These are phyloP conservation scores for Lipophrys pholis DNA, from an alignment of 2,113 vertebrate species.

Conservation along the genomic window DNA sequence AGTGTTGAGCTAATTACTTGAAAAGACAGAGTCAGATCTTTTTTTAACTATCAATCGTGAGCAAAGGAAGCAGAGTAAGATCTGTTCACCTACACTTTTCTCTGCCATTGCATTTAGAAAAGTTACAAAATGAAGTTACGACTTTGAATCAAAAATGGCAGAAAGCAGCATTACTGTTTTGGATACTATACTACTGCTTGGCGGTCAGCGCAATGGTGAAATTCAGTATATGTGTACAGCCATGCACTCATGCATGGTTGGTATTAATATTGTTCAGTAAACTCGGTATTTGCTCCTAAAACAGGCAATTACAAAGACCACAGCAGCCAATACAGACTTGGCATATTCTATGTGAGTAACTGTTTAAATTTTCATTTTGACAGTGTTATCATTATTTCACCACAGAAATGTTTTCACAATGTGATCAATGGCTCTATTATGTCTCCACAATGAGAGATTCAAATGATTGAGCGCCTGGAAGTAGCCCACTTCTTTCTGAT, in stretches of 20 bases:
- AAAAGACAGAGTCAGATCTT: constrained; percentile 35
- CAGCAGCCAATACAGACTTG: constrained; percentile 14
- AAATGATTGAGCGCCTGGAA: constrained; percentile 27
- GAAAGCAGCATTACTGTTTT: constrained; percentile 1
- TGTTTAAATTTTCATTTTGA: constrained; percentile 3
- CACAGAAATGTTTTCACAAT: constrained; percentile 18
- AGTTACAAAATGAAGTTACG: background rate
- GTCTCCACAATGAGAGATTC: background rate
- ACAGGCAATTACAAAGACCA: constrained; percentile 37
- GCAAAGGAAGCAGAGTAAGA: constrained; percentile 20
- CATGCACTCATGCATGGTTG: constrained; percentile 7
- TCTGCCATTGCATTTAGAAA: background rate
- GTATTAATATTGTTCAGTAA: constrained; percentile 21
- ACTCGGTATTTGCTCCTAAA: constrained; percentile 19
- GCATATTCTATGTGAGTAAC: constrained; percentile 16
- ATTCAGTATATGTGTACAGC: background rate
- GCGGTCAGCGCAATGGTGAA: background rate
- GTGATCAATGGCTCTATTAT: constrained; percentile 35
- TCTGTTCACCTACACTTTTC: constrained; percentile 15
- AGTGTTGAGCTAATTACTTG: constrained; percentile 29
- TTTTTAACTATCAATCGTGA: constrained; percentile 33
- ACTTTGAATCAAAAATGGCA: too few species aligned
- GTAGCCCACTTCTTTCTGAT: constrained; percentile 8
- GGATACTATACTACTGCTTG: constrained; percentile 8
- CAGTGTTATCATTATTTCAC: constrained; percentile 42